A percentile compares a stretch with the other conserved stretches of the same genome.
Evolutionary conservation across 2,888 invertebrate genomes (phyloP).

Genomic region (Ceratothoa steindachneri): DNA sequence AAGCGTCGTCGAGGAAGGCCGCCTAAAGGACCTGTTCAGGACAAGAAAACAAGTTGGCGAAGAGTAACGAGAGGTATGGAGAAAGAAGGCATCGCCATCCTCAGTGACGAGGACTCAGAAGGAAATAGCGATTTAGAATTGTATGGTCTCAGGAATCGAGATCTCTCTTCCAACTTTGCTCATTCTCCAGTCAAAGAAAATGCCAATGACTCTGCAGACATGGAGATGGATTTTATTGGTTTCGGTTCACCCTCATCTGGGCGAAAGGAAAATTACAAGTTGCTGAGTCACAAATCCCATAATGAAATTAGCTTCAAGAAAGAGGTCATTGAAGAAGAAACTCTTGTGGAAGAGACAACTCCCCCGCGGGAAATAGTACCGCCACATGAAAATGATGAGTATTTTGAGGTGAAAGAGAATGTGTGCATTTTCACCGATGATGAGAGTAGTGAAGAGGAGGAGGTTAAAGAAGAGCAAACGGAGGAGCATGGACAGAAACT

Average conservation of each 20-base stretch:
- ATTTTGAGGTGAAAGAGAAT: background rate
- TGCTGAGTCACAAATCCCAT: background rate
- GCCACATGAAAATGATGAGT: background rate
- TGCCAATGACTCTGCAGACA: background rate
- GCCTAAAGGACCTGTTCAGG: background rate
- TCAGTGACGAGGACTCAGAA: slow-evolving; percentile 1
- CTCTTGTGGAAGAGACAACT: background rate
- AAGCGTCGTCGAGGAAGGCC: background rate
- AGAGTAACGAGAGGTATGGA: slow-evolving; percentile 1
- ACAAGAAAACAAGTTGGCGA: background rate
- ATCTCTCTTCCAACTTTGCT: background rate
- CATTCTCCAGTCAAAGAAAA: background rate
- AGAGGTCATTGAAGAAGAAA: slow-evolving; percentile 7
- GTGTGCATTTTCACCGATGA: background rate
- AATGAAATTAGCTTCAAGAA: background rate
- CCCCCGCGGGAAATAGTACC: background rate
- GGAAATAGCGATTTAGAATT: background rate
- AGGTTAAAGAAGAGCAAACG: background rate
- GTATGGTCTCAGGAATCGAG: background rate
- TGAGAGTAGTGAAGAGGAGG: background rate
- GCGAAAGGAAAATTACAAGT: background rate
- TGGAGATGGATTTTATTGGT: slow-evolving; percentile 1
- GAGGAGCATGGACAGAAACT: too few relatives aligned
- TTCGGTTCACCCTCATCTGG: background rate
- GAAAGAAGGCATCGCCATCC: background rate